Base-by-base conservation (phyloP, 2,113 vertebrate genomes). In the Oxyura jamaicensis region DNA sequence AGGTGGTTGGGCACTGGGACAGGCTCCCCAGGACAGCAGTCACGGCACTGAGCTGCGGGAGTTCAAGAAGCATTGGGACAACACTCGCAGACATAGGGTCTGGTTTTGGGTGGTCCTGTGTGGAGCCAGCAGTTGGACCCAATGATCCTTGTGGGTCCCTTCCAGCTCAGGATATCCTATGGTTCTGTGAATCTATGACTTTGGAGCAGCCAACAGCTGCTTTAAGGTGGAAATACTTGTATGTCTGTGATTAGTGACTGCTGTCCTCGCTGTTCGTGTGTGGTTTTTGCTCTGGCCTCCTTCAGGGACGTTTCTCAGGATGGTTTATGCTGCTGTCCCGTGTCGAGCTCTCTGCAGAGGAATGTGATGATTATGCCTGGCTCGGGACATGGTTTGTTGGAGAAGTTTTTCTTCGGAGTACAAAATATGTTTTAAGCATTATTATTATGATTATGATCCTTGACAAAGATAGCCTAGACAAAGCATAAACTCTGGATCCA, bases 381-480 rank as follows among this genome's bases (percentile, higher is more conserved):
- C 89, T 87, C 2, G 0, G 66, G 36, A 73, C 13, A 23, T 23
- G 3, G 36, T 73, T 83, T 33, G 31, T 69, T 68, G 44, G 83
- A 96, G 53, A 89, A 91, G 41, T 44, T 95, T 84, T 82, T 93
- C 74, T 67, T 81, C 25, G 6, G 81, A 87, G 55, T 63, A 55
- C 52, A 52, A 65, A 79, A 26, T 76, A 76, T 18, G 7, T 88
- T 95, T 91, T 65, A 90, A 44, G 36, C 71, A 25, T 91, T 89
- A 73, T 90, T 88, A 85, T 88, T 73, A 71, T 66, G 63, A 77
- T 87, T 73, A 22, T 67, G 55, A 84, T 77, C 69, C 67, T 82
- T 76, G 66, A 89, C 81, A 89, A 83, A 94, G 94, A 96, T 92
- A 92, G 92, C 88, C 91, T 84, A 93, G 95, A 95, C 96, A 68